Base-by-base conservation (phyloP, 2,797 vertebrate genomes). In the Arremon aurantiirostris region DNA sequence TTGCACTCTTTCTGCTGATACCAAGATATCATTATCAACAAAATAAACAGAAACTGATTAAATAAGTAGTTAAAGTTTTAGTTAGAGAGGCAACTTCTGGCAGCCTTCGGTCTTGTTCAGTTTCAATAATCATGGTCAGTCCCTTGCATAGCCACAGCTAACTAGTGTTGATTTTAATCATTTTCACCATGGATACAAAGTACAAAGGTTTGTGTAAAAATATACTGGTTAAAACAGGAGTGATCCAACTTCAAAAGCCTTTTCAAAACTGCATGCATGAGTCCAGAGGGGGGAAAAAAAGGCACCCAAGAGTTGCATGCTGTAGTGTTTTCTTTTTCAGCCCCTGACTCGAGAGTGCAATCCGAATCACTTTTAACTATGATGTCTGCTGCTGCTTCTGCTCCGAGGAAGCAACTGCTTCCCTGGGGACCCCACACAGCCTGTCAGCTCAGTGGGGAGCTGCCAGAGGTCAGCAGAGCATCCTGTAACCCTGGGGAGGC, bases 201-300 rank as follows among this genome's bases (percentile, higher is more conserved):
- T 72, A 76, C 70, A 90, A 89, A 85, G 52, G 56, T 85, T 87
- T 85, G 41, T 91, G 57, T 91, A 60, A 92, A 82, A 85, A 69
- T n/a, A 34, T 5, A 16, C 61, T 68, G 35, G 57, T 44, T 68
- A 65, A 86, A 89, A 57, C 19, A 61, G 22, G 32, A 76, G 26
- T 11, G 12, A 89, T 10, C 20, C 26, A 32, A 53, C 52, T 82
- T 85, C 60, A 69, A 69, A 94, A 65, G 63, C 19, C 32, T 69
- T 91, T 84, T 76, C n/a, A 49, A 85, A 94, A 80, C 49, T 60
- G 41, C 52, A 47, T 37, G 27, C 8, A 0, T 21, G 26, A 23
- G 30, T 69, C 39, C 27, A 79, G 78, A 59, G 46, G 1, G 28
- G 3, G 4, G 27, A 12, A 13, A 13, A 39, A 22, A 47, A 34